Conservation (phyloP, 2,113 vertebrate species). For the Elephantulus edwardii region DNA sequence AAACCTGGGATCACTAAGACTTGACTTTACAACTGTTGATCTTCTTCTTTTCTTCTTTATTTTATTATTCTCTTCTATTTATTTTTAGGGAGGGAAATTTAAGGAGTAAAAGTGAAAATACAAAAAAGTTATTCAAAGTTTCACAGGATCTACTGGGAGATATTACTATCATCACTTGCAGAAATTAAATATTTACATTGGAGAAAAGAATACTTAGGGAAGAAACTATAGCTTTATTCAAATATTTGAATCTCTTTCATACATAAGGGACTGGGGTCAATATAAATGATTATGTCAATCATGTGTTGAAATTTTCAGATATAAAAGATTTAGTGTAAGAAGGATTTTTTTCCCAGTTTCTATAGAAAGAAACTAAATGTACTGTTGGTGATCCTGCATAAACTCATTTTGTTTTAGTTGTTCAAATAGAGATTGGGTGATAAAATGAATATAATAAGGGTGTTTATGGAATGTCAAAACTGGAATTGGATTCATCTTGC, state of each 20-base stretch:
- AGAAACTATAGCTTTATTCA: not conserved
- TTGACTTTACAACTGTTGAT: too few relatives aligned
- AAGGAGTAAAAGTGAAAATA: not conserved
- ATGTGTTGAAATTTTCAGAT: not conserved
- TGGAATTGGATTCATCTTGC: not conserved
- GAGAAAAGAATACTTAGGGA: not conserved
- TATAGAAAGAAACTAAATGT: not conserved
- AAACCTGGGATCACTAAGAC: too few relatives aligned
- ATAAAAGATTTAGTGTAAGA: not conserved
- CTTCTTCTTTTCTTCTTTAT: too few relatives aligned
- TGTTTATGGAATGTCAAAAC: not conserved
- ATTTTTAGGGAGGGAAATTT: not conserved
- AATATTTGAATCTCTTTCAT: not conserved
- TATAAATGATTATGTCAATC: not conserved
- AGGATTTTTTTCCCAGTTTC: not conserved
- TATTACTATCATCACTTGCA: not conserved
- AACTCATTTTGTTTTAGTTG: not conserved
- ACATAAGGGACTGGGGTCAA: not conserved
- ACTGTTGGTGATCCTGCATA: not conserved
- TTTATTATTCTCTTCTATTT: not conserved
- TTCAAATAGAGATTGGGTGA: not conserved
- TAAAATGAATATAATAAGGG: not conserved
- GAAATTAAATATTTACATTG: not conserved
- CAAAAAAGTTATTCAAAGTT: not conserved
- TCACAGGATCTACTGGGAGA: not conserved